Conservation (phyloP, 2,113 vertebrate species). For the Piaya cayana region DNA sequence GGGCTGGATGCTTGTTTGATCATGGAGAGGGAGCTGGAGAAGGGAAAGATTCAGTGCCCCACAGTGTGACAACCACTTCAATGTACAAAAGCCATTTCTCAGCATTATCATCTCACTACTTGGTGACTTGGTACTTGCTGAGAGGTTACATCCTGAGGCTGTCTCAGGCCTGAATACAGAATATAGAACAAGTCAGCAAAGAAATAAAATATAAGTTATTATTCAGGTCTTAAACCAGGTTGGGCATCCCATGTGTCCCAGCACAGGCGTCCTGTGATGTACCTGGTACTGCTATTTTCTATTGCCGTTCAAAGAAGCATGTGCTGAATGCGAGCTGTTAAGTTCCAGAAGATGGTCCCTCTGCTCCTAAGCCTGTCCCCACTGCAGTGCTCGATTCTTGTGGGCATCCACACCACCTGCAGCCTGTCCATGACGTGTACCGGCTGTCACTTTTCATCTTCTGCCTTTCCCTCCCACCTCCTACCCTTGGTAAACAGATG, state of each 20-base stretch:
- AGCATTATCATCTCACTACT: background rate
- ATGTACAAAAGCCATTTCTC: background rate
- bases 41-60: background rate
- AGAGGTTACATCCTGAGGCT: background rate
- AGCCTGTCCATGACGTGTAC: background rate
- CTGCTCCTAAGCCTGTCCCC: background rate
- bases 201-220: background rate
- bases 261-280: too few relatives aligned
- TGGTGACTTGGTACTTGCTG: background rate
- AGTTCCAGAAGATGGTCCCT: background rate
- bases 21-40: background rate
- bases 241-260: background rate
- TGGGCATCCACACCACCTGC: background rate
- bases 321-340: background rate
- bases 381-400: fast-evolving
- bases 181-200: background rate
- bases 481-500: background rate
- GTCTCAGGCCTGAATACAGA: background rate
- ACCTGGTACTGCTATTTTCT: background rate
- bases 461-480: background rate
- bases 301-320: background rate
- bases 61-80: background rate
- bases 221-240: background rate
- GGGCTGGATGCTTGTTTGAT: background rate
- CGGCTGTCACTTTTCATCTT: background rate